phyloP scores from a whole-genome alignment of 2,888 invertebrate genomes.

The Lepidochitona cinerea region DNA sequence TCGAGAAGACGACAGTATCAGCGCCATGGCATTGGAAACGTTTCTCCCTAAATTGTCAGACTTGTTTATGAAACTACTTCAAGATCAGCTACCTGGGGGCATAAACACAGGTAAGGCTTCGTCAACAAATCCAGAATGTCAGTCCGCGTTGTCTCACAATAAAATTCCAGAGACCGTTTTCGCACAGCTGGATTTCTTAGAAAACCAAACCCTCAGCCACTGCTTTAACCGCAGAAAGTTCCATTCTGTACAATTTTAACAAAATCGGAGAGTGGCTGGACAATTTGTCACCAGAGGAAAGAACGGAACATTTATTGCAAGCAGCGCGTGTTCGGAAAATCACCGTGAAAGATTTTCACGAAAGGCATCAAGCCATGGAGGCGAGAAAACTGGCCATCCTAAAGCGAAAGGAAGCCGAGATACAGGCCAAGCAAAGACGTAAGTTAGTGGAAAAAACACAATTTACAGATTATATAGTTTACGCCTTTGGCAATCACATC shows the following conservation, averaged over 20 bases:
- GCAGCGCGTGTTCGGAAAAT: background rate
- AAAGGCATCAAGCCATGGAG: too few relatives aligned
- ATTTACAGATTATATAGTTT: background rate
- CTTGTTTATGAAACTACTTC: background rate
- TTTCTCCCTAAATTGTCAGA: background rate
- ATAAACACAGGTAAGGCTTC: background rate
- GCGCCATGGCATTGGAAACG: background rate
- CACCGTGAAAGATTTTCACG: background rate
- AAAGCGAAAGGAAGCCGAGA: background rate
- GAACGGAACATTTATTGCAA: too few relatives aligned
- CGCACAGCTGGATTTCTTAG: background rate
- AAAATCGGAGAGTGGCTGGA: background rate
- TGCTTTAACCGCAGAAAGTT: background rate
- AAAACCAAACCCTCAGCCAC: background rate
- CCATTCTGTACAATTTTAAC: background rate
- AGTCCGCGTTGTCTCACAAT: background rate
- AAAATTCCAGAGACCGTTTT: background rate
- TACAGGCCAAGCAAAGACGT: background rate
- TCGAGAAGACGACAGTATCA: background rate
- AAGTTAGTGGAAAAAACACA: background rate
- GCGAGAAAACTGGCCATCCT: background rate
- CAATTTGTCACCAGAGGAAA: too few relatives aligned
- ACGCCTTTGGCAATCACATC: background rate
- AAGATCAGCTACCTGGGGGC: background rate
- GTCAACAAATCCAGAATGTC: background rate